Evolutionary conservation across 1,140 invertebrate genomes (phyloP).

Genomic region (Idris sp.): DNA sequence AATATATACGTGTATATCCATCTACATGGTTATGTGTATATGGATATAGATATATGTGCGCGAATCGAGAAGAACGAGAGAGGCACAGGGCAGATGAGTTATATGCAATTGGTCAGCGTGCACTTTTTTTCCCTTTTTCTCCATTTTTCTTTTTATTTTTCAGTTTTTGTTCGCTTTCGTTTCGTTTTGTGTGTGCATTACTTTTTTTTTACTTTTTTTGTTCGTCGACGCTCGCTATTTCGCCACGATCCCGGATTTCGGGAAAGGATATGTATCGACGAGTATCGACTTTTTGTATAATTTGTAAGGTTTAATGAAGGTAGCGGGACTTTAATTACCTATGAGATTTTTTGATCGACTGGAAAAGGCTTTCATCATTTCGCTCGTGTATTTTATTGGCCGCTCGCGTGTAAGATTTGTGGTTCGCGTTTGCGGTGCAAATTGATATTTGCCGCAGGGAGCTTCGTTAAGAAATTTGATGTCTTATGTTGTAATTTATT

Average conservation of each 20-base stretch:
- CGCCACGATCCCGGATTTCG: constrained; percentile 19
- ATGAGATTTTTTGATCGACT: constrained; percentile 41
- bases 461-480: constrained; percentile 34
- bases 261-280: constrained; percentile 35
- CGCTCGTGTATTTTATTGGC: constrained; percentile 18
- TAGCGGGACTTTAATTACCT: constrained; percentile 43
- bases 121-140: constrained; percentile 67
- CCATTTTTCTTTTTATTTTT: constrained; percentile 37
- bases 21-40: constrained; percentile 48
- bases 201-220: constrained; percentile 12
- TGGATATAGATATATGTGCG: constrained; percentile 60
- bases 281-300: constrained; percentile 55
- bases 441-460: constrained; percentile 8
- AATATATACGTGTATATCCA: constrained; percentile 8
- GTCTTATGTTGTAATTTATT: constrained; percentile 32
- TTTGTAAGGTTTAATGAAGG: constrained; percentile 54
- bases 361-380: constrained; percentile 22
- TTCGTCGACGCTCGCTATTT: constrained; percentile 41
- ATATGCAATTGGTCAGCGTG: constrained; percentile 75
- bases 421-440: constrained; percentile 12
- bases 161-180: constrained; percentile 44
- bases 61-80: constrained; percentile 63
- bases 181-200: constrained; percentile 8
- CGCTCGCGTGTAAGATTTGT: constrained; percentile 6
- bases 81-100: constrained; percentile 68